Evolutionary conservation across 2,888 invertebrate species (phyloP).

Genomic region (Idaea biselata): DNA sequence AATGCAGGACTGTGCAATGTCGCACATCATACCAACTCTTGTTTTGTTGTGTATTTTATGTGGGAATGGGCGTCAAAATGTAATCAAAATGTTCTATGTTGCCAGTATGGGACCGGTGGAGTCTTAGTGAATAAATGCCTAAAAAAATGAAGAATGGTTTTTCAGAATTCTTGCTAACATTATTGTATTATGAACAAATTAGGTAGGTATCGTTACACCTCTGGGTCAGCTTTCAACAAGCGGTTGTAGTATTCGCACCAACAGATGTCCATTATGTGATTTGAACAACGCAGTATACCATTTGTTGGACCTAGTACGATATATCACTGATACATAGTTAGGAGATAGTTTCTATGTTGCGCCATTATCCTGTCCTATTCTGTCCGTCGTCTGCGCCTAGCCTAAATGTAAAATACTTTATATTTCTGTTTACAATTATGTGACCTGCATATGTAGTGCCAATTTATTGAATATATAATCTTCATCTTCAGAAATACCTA

Average conservation of each 20-base stretch:
- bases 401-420: conserved; percentile 36
- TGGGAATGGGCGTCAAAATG: too few species aligned
- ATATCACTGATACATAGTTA: background rate
- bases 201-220: too few species aligned
- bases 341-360: background rate
- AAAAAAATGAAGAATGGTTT: too few species aligned
- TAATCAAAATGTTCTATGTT: too few species aligned
- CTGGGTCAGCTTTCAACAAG: too few species aligned
- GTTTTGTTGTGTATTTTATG: too few species aligned
- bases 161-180: too few species aligned
- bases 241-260: too few species aligned
- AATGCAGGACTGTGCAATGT: background rate
- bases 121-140: too few species aligned
- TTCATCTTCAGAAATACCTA: conserved; percentile 49
- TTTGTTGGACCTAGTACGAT: background rate
- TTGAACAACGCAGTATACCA: background rate
- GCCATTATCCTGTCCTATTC: background rate
- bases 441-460: conserved; percentile 77
- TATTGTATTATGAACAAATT: too few species aligned
- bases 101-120: too few species aligned
- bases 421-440: conserved; percentile 64
- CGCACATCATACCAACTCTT: background rate
- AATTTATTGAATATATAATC: conserved; percentile 60
- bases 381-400: background rate
- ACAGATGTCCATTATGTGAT: too few species aligned